Percentiles rank a stretch among this genome's conserved stretches.
phyloP scores from a whole-genome alignment of 2,888 invertebrate species.

The Smittia aterrima region DNA sequence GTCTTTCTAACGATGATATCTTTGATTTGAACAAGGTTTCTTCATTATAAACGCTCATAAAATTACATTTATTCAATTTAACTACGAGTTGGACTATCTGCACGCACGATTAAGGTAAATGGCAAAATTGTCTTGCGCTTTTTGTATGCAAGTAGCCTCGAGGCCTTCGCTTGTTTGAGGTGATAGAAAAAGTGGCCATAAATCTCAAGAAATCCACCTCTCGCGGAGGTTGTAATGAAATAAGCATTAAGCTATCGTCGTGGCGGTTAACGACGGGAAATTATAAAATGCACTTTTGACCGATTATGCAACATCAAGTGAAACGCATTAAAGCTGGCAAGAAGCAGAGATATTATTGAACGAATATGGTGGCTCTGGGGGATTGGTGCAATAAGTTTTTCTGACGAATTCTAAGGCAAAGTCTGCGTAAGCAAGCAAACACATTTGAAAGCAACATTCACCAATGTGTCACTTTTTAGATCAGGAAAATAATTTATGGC shows the following conservation, averaged over 20 bases:
- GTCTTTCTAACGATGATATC: too few species aligned
- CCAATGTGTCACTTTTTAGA: constrained; percentile 31
- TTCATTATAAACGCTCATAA: too few species aligned
- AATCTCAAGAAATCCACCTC: not conserved
- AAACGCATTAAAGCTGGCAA: constrained; percentile 33
- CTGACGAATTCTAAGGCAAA: constrained; percentile 23
- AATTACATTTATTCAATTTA: too few species aligned
- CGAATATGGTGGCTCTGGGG: constrained; percentile 21
- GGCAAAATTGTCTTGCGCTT: too few species aligned
- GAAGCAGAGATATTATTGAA: constrained; percentile 18
- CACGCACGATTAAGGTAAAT: too few species aligned
- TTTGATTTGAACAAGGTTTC: too few species aligned
- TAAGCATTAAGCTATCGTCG: constrained; percentile 21
- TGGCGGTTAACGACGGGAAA: constrained; percentile 18
- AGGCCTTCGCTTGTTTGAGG: not conserved
- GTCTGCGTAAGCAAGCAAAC: not conserved
- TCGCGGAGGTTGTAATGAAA: constrained; percentile 8
- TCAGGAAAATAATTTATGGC: constrained; percentile 26
- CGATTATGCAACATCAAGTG: constrained; percentile 1
- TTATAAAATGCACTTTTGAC: constrained; percentile 38
- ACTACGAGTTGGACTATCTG: too few species aligned
- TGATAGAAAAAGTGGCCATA: not conserved
- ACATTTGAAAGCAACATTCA: constrained; percentile 27
- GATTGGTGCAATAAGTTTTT: not conserved
- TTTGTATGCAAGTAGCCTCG: not conserved